phyloP scores from a whole-genome alignment of 1,140 invertebrate species.

The Drosophila biarmipes region DNA sequence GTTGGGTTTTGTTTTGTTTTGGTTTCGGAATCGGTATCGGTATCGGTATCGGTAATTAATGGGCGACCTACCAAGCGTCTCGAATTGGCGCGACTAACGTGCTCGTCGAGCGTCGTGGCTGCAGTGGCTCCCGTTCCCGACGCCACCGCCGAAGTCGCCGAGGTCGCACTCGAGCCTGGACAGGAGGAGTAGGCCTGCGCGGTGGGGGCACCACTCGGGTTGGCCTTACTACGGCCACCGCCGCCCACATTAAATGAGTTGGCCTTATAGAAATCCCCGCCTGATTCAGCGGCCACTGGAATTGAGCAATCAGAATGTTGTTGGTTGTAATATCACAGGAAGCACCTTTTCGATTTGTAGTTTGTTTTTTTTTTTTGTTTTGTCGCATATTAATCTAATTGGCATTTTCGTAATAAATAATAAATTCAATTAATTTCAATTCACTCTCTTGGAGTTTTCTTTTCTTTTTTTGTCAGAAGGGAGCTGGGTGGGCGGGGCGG shows the following conservation, averaged over 20 bases:
- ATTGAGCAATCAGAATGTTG: slow-evolving; percentile 79
- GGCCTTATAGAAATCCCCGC: slow-evolving; percentile 93
- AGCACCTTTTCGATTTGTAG: slow-evolving; percentile 38
- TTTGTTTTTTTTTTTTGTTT: slow-evolving; percentile 31
- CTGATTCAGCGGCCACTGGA: slow-evolving; percentile 91
- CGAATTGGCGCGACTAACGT: slow-evolving; percentile 84
- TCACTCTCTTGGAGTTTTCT: slow-evolving; percentile 32
- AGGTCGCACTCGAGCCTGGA: slow-evolving; percentile 34
- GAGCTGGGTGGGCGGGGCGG: slow-evolving; percentile 61
- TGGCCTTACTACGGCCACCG: slow-evolving; percentile 67
- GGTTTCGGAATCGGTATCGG: slow-evolving; percentile 36
- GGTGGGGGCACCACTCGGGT: slow-evolving; percentile 57
- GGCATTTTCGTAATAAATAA: slow-evolving; percentile 69
- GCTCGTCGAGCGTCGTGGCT: slow-evolving; percentile 88
- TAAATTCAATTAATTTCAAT: slow-evolving; percentile 84
- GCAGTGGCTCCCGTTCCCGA: slow-evolving; percentile 87
- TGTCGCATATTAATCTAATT: slow-evolving; percentile 67
- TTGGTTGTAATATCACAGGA: slow-evolving; percentile 54
- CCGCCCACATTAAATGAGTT: slow-evolving; percentile 85
- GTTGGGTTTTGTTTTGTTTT: slow-evolving; percentile 27
- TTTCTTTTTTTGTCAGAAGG: not conserved
- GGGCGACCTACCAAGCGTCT: slow-evolving; percentile 84
- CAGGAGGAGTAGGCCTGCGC: slow-evolving; percentile 35
- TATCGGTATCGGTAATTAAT: slow-evolving; percentile 70
- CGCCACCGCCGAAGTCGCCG: slow-evolving; percentile 52